Conservation (phyloP, 2,888 invertebrate genomes). For the Nymphalis polychloros region DNA sequence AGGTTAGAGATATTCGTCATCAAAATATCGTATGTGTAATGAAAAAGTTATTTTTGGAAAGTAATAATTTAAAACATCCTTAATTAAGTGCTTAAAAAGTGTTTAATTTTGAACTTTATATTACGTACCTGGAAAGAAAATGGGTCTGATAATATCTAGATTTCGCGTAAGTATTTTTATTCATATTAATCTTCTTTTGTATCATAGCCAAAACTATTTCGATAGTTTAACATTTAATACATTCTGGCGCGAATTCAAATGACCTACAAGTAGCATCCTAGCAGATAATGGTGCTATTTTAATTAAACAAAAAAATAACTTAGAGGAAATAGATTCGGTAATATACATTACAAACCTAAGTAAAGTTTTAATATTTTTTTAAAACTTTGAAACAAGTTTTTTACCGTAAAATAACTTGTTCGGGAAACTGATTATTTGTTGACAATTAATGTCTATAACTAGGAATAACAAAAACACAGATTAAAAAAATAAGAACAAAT, state of each 20-base stretch:
- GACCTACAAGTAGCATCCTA: slow-evolving; percentile 37
- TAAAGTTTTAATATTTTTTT: no score
- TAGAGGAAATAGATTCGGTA: background rate
- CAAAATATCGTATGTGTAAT: slow-evolving; percentile 55
- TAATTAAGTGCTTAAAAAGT: slow-evolving; percentile 47
- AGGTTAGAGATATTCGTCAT: slow-evolving; percentile 73
- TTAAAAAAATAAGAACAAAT: no score
- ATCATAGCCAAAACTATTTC: slow-evolving; percentile 71
- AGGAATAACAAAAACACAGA: no score
- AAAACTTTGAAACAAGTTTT: no score
- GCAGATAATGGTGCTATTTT: slow-evolving; percentile 52
- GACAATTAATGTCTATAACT: no score
- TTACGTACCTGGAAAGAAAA: slow-evolving; percentile 54
- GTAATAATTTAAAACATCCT: slow-evolving; percentile 53
- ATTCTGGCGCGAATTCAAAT: slow-evolving; percentile 74
- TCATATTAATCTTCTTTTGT: slow-evolving; percentile 52
- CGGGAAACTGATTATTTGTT: no score
- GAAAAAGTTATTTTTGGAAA: slow-evolving; percentile 72
- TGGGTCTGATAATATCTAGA: slow-evolving; percentile 86
- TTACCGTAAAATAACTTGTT: no score
- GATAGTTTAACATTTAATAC: slow-evolving; percentile 53
- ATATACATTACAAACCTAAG: background rate
- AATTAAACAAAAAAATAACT: slow-evolving; percentile 40
- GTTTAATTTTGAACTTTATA: slow-evolving; percentile 16
- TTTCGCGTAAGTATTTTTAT: slow-evolving; percentile 83